These are phyloP conservation scores for Strix aluco DNA, from an alignment of 2,113 vertebrate genomes.

Conservation along the genomic window DNA sequence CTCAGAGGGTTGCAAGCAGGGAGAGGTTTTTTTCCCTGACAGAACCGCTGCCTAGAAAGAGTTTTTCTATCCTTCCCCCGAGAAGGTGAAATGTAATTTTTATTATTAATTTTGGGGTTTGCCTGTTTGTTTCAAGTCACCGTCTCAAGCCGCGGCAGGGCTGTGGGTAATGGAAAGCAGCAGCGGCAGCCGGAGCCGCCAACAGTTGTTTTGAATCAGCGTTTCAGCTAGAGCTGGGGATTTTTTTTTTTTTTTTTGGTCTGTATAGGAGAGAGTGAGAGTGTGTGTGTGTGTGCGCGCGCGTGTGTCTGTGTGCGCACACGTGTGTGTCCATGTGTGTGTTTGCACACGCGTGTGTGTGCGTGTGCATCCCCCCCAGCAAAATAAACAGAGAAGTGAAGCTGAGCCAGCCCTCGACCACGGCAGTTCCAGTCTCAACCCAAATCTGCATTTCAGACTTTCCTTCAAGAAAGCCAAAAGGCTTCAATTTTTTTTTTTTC, in stretches of 20 bases:
- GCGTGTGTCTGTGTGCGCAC: neutral
- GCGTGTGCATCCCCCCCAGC: neutral
- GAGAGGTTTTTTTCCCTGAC: neutral
- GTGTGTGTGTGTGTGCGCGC: neutral
- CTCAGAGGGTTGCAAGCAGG: neutral
- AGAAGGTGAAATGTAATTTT: neutral
- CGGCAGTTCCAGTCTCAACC: neutral
- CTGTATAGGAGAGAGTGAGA: neutral
- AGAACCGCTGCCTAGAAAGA: neutral
- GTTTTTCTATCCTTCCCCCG: neutral
- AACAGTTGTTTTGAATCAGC: constrained; percentile 46
- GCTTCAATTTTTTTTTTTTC: neutral
- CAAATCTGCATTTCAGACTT: neutral
- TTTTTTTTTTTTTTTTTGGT: neutral
- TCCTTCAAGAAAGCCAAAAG: neutral
- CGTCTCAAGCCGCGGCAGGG: neutral
- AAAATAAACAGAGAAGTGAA: neutral
- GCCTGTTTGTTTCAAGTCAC: neutral
- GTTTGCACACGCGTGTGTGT: neutral
- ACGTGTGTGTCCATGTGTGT: neutral
- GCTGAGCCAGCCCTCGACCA: neutral
- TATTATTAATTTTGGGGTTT: neutral
- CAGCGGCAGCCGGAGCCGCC: neutral
- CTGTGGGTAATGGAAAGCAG: neutral
- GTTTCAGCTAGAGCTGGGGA: neutral